These are phyloP conservation scores for Drosophila stalkeri DNA, from an alignment of 2,888 invertebrate species.

Conservation along the genomic window DNA sequence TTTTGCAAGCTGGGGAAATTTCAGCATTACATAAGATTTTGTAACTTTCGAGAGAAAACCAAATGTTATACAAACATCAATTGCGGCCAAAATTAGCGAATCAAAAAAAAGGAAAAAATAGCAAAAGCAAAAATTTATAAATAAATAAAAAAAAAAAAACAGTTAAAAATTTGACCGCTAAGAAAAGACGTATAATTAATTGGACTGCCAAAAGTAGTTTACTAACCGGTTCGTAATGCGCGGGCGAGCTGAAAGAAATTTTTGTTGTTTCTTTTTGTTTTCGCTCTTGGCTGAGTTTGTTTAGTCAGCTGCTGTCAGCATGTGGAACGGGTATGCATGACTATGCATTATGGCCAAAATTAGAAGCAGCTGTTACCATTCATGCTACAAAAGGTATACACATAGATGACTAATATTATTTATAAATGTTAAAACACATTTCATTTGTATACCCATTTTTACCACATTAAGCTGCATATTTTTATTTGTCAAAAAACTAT, in stretches of 20 bases:
- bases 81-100: slow-evolving; percentile 25
- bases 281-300: neutral
- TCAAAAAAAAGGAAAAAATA: slow-evolving; percentile 1
- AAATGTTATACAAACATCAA: slow-evolving; percentile 29
- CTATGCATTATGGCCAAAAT: neutral
- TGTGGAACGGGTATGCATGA: neutral
- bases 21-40: slow-evolving; percentile 22
- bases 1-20: slow-evolving; percentile 3
- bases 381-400: neutral
- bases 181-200: slow-evolving; percentile 6
- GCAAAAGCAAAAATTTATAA: neutral
- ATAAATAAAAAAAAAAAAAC: neutral
- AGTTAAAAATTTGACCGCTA: slow-evolving; percentile 9
- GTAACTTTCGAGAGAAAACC: slow-evolving; percentile 19
- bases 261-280: neutral
- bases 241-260: neutral
- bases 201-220: neutral
- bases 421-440: neutral
- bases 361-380: neutral
- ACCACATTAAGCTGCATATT: neutral
- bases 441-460: neutral
- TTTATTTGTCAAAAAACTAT: neutral
- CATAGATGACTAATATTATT: neutral
- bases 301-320: slow-evolving; percentile 1
- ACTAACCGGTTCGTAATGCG: slow-evolving; percentile 18